These are phyloP conservation scores for Pimpla rufipes DNA, from an alignment of 2,888 invertebrate species.

Conservation along the genomic window DNA sequence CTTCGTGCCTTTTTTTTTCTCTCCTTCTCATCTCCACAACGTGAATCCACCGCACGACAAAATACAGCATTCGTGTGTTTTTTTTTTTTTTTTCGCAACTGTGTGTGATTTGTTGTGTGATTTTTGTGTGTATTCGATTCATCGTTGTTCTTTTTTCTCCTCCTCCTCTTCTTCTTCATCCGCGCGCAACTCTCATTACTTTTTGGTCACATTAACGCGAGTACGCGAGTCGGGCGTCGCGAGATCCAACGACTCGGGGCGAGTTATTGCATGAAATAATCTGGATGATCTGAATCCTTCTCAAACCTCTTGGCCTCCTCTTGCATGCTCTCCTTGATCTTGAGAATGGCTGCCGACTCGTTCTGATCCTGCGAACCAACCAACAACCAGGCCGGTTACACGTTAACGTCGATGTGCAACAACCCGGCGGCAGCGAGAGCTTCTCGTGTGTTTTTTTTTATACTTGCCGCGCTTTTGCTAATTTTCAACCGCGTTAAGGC, in stretches of 20 bases:
- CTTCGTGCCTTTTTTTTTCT: no score
- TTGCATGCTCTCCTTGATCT: slow-evolving; percentile 99
- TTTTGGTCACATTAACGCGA: slow-evolving; percentile 68
- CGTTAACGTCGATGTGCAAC: slow-evolving; percentile 72
- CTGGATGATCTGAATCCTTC: slow-evolving; percentile 98
- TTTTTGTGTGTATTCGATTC: slow-evolving; percentile 47
- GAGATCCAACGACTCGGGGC: slow-evolving; percentile 80
- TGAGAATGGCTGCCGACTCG: slow-evolving; percentile 99
- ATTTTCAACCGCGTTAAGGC: not conserved
- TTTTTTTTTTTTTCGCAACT: slow-evolving; percentile 15
- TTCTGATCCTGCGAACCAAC: slow-evolving; percentile 92
- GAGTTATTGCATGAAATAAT: slow-evolving; percentile 98
- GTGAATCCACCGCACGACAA: slow-evolving; percentile 20
- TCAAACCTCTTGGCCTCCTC: slow-evolving; percentile 99
- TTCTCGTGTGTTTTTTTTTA: slow-evolving; percentile 20
- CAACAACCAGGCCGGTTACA: slow-evolving; percentile 85
- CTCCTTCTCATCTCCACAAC: slow-evolving; percentile 19
- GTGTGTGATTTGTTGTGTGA: slow-evolving; percentile 12
- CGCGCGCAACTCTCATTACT: slow-evolving; percentile 46
- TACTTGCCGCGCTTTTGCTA: slow-evolving; percentile 27
- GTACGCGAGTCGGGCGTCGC: slow-evolving; percentile 80
- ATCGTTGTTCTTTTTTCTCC: slow-evolving; percentile 57
- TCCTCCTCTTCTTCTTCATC: slow-evolving; percentile 53
- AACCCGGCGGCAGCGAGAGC: slow-evolving; percentile 43
- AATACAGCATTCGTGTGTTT: slow-evolving; percentile 7